Evolutionary conservation across 35 echinoderm and acorn worm species (phyloP).

Genomic region (Lytechinus pictus): DNA sequence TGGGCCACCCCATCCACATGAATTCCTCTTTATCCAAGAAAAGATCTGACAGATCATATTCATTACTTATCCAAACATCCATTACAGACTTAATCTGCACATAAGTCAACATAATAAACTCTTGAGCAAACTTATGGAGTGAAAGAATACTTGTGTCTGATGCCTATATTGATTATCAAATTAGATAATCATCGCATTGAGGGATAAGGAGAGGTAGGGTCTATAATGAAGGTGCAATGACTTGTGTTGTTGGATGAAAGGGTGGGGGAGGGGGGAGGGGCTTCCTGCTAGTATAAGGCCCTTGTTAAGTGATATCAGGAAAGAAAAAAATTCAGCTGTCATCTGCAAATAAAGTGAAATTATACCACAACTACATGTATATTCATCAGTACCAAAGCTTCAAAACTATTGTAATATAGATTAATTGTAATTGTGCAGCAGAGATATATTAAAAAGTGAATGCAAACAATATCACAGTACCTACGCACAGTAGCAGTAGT

Average conservation of each 20-base stretch:
- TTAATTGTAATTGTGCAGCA: no score
- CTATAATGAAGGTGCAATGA: neutral
- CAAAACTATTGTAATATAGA: no score
- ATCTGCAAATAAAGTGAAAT: no score
- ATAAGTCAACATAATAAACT: neutral
- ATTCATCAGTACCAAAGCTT: no score
- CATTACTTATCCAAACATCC: neutral
- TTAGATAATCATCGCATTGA: neutral
- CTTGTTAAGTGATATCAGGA: neutral
- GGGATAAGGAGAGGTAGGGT: neutral
- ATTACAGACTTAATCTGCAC: neutral
- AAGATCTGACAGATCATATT: neutral
- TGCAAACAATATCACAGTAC: neutral
- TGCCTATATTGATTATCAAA: neutral
- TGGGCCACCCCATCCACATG: neutral
- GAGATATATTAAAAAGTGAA: neutral
- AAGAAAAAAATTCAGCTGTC: no score
- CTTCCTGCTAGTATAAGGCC: no score
- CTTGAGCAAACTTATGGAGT: neutral
- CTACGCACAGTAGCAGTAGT: neutral
- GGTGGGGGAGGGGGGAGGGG: no score
- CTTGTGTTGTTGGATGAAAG: neutral
- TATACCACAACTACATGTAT: no score
- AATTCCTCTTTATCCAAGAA: neutral
- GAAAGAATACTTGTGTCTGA: neutral